Evolutionary conservation across 1,140 invertebrate genomes (phyloP), one percentile per base, ranked within the genome.

Genomic region (Drosophila grimshawi): DNA sequence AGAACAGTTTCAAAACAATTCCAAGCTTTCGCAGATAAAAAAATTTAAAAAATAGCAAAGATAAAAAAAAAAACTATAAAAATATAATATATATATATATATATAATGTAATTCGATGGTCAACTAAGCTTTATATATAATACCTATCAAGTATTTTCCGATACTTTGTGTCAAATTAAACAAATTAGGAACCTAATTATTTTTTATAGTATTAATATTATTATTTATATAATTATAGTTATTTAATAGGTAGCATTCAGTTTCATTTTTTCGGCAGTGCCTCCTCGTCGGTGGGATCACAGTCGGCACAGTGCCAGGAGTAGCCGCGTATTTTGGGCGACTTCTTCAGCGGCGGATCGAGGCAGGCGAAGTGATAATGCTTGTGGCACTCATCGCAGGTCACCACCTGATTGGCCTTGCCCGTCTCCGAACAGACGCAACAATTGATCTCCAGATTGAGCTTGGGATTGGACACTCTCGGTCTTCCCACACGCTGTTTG

Each of bases 281-380:
- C 48, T 92, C 90, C 19, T 92, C 90, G 29, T 92, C 97, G 81
- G 97, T 97, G 57, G 97, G 96, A 94, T 98, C 97, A 94, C 98
- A 99, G 92, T 98, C 97, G 52, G 97, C 97, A 94, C 98, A 99
- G 92, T 98, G 97, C 98, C 98, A 99, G 4, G 97, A 97, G 92
- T 98, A 98, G 43, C 98, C 97, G 64, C 97, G 94, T 73, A 96
- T 95, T 93, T 98, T 98, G 2, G 98, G 98, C 49, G 97, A 97
- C 92, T 98, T 98, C 92, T 97, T 98, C 1, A 98, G 94, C 2
- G 98, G 98, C 43, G 98, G 98, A 92, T 98, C 96, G 64, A 98
- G 93, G 93, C 98, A 99, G 33, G 94, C 95, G 92, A 98, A 98
- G 93, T 99, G 98, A 93, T 97, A 98, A 76, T 96, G 95, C 89